Base-by-base conservation (phyloP, 2,797 vertebrate genomes). In the Myotis myotis region DNA sequence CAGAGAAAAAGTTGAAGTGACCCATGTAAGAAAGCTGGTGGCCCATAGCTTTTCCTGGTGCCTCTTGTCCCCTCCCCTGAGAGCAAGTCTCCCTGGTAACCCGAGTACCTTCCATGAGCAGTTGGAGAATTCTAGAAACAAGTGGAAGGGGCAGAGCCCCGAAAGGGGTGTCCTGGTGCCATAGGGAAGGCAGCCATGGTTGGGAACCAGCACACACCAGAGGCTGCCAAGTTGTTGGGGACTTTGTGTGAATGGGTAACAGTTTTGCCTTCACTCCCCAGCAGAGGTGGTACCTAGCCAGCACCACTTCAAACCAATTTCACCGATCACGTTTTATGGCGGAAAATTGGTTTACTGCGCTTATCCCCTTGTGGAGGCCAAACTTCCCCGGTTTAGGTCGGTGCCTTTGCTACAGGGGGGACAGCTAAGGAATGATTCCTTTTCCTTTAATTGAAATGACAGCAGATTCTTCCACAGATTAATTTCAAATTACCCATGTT, bases 261-360 rank as follows among this genome's bases (percentile, higher is more conserved):
- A 97, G 96, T 94, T 95, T 97, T 97, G 92, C 97, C 97, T 98
- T 97, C 91, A 96, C 91, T 97, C 92, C 89, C 93, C 87, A 87
- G 91, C 86, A 94, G 87, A 97, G 82, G 94, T 64, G 85, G 75
- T 95, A 91, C 88, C 89, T 66, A 95, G 91, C 97, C 96, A 96
- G 96, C 84, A 1, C 47, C 9, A 0, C 92, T 96, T 93, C 89
- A 96, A 90, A 95, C 96, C 82, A 97, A 96, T 97, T 97, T 93
- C 95, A 89, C 94, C 92, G 93, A 49, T 96, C 96, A 85, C 79
- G 86, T 89, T 97, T 93, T 94, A 80, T 91, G 88, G 76, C 88
- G 96, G 76, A 85, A 96, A 96, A 97, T 96, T 93, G 93, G 96
- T 93, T 97, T 96, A 49, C 64, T 92, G 90, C 1, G 22, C 86